phyloP scores from a whole-genome alignment of 2,888 invertebrate genomes.

The Serripes groenlandicus region DNA sequence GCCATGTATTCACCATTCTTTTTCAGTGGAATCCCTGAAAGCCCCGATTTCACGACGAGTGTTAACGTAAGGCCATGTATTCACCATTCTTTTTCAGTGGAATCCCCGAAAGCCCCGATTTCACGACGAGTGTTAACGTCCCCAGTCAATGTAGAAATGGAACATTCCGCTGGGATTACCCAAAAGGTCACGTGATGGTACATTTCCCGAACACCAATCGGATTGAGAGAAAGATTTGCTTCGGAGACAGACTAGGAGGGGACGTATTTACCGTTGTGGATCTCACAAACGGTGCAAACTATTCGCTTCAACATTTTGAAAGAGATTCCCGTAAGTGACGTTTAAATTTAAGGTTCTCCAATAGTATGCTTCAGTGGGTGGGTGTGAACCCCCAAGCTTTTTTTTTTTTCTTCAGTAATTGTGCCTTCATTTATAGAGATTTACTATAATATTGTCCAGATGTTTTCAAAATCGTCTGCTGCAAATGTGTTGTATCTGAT shows the following conservation, averaged over 20 bases:
- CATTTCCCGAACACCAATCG: slow-evolving; percentile 2
- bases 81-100: slow-evolving; percentile 8
- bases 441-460: no score
- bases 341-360: no score
- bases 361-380: no score
- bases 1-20: no score
- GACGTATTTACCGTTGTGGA: slow-evolving; percentile 10
- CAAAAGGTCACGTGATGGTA: slow-evolving; percentile 9
- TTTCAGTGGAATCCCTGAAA: slow-evolving; percentile 1
- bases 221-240: slow-evolving; percentile 6
- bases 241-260: slow-evolving; percentile 20
- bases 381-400: no score
- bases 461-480: no score
- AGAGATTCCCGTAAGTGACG: not conserved
- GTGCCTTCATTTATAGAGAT: no score
- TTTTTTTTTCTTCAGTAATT: no score
- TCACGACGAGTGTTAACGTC: not conserved
- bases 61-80: no score
- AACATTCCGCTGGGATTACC: slow-evolving; percentile 24
- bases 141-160: slow-evolving; percentile 19
- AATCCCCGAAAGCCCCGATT: not conserved
- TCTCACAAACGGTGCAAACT: slow-evolving; percentile 3
- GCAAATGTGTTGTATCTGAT: no score
- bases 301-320: not conserved
- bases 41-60: no score